Evolutionary conservation across 2,888 invertebrate genomes (phyloP), one percentile per base, ranked within the genome.

Genomic region (Trypoxylon attenuatum): DNA sequence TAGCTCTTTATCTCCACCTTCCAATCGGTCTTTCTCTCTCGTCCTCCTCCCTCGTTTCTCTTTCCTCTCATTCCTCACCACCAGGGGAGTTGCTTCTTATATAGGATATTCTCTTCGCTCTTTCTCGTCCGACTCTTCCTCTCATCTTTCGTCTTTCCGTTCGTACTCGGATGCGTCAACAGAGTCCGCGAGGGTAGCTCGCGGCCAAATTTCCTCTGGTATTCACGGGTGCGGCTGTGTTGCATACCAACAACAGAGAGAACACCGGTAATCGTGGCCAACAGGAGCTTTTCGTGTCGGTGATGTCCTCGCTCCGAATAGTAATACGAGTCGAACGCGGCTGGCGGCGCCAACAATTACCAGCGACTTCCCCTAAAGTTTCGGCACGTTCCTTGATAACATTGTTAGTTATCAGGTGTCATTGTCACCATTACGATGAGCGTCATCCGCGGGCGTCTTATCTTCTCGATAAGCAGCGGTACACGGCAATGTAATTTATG

Each of bases 1-100:
- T 76, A 81, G 73, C 72, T 79, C 74, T 82, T 81, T 82, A 81
- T 81, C 81, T 81, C 75, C 74, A 75, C 80, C 80, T 77, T 65
- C 80, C 81, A 80, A 81, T 82, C 78, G 73, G 57, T 68, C 72
- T 62, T n/a, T n/a, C 69, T 66, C 73, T 58, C 64, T 69, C 55
- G 62, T 59, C 45, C 51, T 55, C 53, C 70, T 54, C 49, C 27
- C 62, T 58, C 33, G 47, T 47, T 58, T 33, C 46, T 51, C 47
- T 55, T 59, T 21, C 29, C 43, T 45, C 23, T 18, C 25, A 22
- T 19, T 41, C n/a, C 42, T 50, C 54, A 41, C 43, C 21, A 27
- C 5, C 27, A n/a, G n/a, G n/a, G n/a, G n/a, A n/a, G n/a, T n/a
- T n/a, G n/a, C n/a, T n/a, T n/a, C n/a, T n/a, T n/a, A n/a, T n/a